Conservation (phyloP, 2,113 vertebrate species). For the Oxyruncus cristatus region DNA sequence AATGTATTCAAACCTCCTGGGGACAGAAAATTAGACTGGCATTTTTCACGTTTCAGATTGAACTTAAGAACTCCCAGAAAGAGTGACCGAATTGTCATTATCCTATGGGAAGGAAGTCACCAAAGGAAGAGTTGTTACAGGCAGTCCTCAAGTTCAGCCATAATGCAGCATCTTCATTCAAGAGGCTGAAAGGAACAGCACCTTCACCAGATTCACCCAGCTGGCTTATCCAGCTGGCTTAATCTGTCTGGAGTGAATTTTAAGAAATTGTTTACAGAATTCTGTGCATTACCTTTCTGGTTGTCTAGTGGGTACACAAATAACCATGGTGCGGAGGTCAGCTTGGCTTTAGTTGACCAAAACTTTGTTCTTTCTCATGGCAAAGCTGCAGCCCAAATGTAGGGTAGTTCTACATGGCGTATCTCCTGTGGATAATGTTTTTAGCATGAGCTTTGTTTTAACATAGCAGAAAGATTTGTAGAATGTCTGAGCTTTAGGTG, state of each 20-base stretch:
- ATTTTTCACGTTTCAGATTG: not conserved
- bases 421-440: not conserved
- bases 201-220: not conserved
- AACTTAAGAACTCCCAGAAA: not conserved
- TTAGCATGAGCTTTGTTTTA: not conserved
- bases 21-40: not conserved
- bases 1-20: not conserved
- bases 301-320: not conserved
- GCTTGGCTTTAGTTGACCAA: not conserved
- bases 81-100: not conserved
- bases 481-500: not conserved
- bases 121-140: not conserved
- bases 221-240: not conserved
- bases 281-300: not conserved
- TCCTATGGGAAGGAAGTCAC: not conserved
- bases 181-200: not conserved
- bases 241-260: not conserved
- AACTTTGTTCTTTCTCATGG: not conserved
- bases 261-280: not conserved
- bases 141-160: fast-evolving
- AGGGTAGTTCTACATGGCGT: not conserved
- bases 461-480: not conserved
- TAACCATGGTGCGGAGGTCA: not conserved
- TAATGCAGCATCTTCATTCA: not conserved
- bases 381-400: not conserved